Conservation (phyloP, 2,113 vertebrate genomes). For the Electrona antarctica region DNA sequence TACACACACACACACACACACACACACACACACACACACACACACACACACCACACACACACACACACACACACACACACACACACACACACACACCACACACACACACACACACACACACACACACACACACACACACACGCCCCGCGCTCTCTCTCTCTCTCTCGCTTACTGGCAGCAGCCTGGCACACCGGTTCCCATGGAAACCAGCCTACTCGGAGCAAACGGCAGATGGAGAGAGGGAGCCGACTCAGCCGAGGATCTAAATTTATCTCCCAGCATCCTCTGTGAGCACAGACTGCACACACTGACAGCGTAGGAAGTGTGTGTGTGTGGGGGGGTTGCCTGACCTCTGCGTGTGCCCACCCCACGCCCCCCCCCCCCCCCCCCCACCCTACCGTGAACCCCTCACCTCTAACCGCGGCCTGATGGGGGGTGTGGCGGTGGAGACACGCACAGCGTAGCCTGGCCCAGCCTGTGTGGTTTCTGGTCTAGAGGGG, state of each 20-base stretch:
- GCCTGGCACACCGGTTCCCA: constrained; percentile 80
- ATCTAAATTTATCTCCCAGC: constrained; percentile 86
- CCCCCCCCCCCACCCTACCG: constrained; percentile 45
- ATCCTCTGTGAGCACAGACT: constrained; percentile 32
- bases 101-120: no score
- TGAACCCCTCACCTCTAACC: background rate
- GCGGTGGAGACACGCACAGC: background rate
- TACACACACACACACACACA: no score
- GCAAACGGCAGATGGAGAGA: constrained; percentile 82
- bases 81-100: no score
- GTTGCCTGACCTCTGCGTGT: constrained; percentile 59
- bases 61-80: no score
- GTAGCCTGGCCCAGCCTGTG: background rate
- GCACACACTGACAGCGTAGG: no score
- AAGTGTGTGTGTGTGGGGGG: constrained; percentile 35
- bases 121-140: background rate
- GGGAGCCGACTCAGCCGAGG: constrained; percentile 68
- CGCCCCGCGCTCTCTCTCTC: constrained; percentile 35
- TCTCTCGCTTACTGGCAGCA: constrained; percentile 66
- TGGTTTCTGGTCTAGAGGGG: no score
- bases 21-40: no score
- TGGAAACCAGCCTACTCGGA: constrained; percentile 84
- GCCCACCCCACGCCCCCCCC: constrained; percentile 59
- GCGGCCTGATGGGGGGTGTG: background rate
- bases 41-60: no score